Evolutionary conservation across 2,888 invertebrate genomes (phyloP).

Genomic region (Melieria crassipennis): DNA sequence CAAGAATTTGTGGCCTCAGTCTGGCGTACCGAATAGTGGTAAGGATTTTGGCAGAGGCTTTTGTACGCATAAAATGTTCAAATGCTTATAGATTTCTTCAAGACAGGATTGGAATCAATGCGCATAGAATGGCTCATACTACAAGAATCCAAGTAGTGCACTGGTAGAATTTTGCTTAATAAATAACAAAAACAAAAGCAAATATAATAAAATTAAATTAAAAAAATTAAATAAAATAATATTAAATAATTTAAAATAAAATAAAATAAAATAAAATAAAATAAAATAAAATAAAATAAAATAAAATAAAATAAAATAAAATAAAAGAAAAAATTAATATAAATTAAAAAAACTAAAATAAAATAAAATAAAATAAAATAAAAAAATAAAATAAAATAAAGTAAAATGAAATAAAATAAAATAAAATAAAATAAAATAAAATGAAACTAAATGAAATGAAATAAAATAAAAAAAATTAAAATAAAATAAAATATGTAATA

Average conservation of each 20-base stretch:
- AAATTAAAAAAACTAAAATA: not conserved
- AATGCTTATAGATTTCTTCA: not conserved
- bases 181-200: not conserved
- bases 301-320: not conserved
- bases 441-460: too few relatives aligned
- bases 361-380: too few relatives aligned
- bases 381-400: too few relatives aligned
- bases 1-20: not conserved
- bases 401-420: too few relatives aligned
- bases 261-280: conserved; percentile 1
- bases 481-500: too few relatives aligned
- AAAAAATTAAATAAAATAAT: not conserved
- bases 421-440: too few relatives aligned
- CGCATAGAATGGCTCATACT: not conserved
- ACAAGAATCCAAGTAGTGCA: too few relatives aligned
- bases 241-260: not conserved
- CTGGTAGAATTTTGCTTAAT: too few relatives aligned
- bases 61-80: too few relatives aligned
- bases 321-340: not conserved
- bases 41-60: not conserved
- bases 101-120: not conserved
- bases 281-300: conserved; percentile 2
- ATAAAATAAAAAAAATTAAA: too few relatives aligned
- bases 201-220: conserved; percentile 1
- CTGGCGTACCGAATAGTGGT: not conserved